Conservation (phyloP, 2,888 invertebrate species). For the Caenorhabditis sp. region DNA sequence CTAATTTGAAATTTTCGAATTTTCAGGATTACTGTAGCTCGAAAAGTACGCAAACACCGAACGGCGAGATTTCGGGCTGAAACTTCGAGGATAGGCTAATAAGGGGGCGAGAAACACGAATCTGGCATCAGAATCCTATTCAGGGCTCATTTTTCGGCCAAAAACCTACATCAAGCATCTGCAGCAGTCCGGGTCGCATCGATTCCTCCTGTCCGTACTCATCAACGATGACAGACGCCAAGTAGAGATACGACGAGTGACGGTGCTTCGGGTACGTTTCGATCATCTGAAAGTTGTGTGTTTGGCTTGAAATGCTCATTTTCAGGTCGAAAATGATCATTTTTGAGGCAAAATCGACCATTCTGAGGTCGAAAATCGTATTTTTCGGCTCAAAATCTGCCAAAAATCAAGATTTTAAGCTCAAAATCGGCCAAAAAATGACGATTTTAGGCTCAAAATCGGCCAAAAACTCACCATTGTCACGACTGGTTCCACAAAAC, state of each 20-base stretch:
- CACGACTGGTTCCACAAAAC: slow-evolving; percentile 90
- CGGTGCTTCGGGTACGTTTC: slow-evolving; percentile 88
- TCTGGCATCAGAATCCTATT: no score
- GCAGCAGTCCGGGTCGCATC: slow-evolving; percentile 90
- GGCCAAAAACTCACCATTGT: slow-evolving; percentile 87
- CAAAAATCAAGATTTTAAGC: neutral
- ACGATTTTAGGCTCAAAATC: neutral
- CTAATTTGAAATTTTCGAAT: no score
- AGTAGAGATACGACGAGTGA: slow-evolving; percentile 93
- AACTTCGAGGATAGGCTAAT: no score
- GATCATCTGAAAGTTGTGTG: slow-evolving; percentile 86
- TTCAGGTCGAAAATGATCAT: neutral
- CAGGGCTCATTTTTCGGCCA: neutral
- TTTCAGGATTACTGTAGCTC: neutral
- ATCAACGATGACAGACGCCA: slow-evolving; percentile 90
- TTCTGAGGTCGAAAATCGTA: neutral
- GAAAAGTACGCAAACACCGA: slow-evolving; percentile 16
- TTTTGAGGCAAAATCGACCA: neutral
- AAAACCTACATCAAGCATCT: slow-evolving; percentile 89
- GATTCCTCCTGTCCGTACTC: slow-evolving; percentile 89
- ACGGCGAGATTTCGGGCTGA: no score
- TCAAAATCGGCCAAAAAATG: neutral
- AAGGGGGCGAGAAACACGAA: no score
- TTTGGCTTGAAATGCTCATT: no score
- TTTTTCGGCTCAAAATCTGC: neutral